A percentile compares a stretch with the other conserved stretches of the same genome.
Conservation (phyloP, 2,113 vertebrate genomes). For the Chamaetylas fuelleborni region DNA sequence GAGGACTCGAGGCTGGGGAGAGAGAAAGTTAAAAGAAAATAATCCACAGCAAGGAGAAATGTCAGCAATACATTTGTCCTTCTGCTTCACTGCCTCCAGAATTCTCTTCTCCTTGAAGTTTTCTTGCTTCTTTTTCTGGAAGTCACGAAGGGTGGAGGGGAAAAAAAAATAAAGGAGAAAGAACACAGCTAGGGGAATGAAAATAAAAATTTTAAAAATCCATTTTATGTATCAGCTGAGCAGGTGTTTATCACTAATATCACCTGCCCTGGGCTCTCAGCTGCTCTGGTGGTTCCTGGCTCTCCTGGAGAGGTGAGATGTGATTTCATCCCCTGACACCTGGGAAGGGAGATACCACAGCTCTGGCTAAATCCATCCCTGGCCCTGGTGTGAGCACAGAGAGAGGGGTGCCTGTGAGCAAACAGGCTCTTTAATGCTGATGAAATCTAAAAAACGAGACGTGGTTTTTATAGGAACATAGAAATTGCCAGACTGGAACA, state of each 20-base stretch:
- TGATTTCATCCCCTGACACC: background rate
- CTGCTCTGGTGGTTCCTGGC: background rate
- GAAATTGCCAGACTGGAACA: no score
- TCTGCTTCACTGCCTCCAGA: slow-evolving; percentile 40
- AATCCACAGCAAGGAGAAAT: slow-evolving; percentile 1
- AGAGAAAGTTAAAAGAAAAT: background rate
- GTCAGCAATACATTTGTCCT: background rate
- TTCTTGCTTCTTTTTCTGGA: slow-evolving; percentile 56
- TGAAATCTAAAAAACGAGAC: background rate
- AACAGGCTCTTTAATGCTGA: background rate
- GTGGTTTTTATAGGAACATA: background rate
- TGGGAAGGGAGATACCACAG: background rate
- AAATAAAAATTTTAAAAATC: background rate
- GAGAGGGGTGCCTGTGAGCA: background rate
- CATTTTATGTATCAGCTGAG: background rate
- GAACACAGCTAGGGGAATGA: background rate
- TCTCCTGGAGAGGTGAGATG: background rate
- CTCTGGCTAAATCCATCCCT: background rate
- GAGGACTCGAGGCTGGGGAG: background rate
- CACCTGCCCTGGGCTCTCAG: background rate
- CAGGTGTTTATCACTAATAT: background rate
- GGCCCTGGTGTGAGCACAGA: background rate
- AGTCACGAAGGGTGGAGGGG: background rate
- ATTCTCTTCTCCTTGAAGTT: slow-evolving; percentile 58
- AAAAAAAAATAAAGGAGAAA: background rate